phyloP scores from a whole-genome alignment of 2,888 invertebrate genomes.

The Liodrosophila aerea region DNA sequence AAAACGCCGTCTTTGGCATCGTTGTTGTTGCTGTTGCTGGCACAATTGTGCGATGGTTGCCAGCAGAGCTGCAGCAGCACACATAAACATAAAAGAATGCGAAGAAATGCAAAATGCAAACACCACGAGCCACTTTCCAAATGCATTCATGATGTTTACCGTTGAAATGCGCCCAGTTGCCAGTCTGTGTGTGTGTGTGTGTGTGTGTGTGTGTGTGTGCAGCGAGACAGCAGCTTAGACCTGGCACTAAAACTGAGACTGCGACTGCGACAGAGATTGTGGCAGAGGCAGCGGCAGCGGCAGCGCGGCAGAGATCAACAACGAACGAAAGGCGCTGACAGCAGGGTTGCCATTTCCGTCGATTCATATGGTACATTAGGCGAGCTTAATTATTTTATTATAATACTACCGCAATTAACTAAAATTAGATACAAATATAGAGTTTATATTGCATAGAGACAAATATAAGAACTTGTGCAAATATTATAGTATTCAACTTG shows the following conservation, averaged over 20 bases:
- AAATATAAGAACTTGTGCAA: too few species aligned
- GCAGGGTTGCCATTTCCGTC: slow-evolving; percentile 41
- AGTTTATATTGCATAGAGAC: too few species aligned
- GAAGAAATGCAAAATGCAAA: slow-evolving; percentile 77
- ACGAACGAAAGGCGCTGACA: slow-evolving; percentile 41
- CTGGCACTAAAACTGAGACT: slow-evolving; percentile 2
- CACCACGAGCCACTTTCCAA: slow-evolving; percentile 80
- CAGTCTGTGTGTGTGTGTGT: slow-evolving; percentile 14
- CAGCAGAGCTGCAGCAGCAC: slow-evolving; percentile 25
- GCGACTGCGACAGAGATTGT: slow-evolving; percentile 2
- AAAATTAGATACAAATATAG: too few species aligned
- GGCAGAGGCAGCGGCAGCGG: background rate
- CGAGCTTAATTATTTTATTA: slow-evolving; percentile 1
- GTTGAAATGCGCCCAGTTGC: slow-evolving; percentile 76
- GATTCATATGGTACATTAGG: slow-evolving; percentile 27
- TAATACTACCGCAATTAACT: background rate
- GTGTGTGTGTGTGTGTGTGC: slow-evolving; percentile 13
- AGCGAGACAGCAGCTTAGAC: slow-evolving; percentile 32
- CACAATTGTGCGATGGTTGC: slow-evolving; percentile 66
- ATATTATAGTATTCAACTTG: too few species aligned
- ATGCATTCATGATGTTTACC: slow-evolving; percentile 78
- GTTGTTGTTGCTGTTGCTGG: slow-evolving; percentile 45
- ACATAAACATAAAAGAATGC: slow-evolving; percentile 77
- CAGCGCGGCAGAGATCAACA: background rate
- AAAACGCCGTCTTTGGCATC: slow-evolving; percentile 71